phyloP scores from a whole-genome alignment of 2,113 vertebrate genomes.

The Podiceps cristatus region DNA sequence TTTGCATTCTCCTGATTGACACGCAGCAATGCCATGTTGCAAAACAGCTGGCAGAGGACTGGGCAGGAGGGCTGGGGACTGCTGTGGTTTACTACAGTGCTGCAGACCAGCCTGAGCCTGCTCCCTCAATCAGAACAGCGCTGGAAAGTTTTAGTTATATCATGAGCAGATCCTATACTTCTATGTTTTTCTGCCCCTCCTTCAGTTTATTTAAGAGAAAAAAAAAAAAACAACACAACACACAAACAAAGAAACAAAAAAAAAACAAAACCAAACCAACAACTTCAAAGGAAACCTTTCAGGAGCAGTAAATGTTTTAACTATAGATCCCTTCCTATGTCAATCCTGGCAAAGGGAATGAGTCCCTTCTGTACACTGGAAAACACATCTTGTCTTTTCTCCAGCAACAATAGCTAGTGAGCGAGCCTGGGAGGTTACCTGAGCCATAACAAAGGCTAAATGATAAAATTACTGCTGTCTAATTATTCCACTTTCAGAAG shows the following conservation, averaged over 20 bases:
- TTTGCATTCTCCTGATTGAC: not conserved
- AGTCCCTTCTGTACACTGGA: not conserved
- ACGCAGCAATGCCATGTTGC: not conserved
- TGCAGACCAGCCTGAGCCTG: not conserved
- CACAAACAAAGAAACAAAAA: too few species aligned
- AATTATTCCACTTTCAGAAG: not conserved
- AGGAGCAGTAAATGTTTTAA: not conserved
- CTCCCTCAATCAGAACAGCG: fast-evolving
- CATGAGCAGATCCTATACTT: not conserved
- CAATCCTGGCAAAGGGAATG: not conserved
- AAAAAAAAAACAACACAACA: too few species aligned
- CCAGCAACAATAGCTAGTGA: not conserved
- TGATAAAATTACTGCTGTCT: not conserved
- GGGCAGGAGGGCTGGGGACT: not conserved
- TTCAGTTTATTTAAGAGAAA: not conserved
- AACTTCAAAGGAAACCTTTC: not conserved
- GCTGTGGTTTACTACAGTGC: not conserved
- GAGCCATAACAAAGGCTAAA: not conserved
- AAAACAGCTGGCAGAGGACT: not conserved
- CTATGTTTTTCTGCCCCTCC: not conserved
- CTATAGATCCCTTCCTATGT: not conserved
- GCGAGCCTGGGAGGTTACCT: not conserved
- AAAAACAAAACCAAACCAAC: not conserved
- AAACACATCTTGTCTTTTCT: not conserved
- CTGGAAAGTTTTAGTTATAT: not conserved